phyloP scores from a whole-genome alignment of 2,888 invertebrate species.

The Xylocampa areola region DNA sequence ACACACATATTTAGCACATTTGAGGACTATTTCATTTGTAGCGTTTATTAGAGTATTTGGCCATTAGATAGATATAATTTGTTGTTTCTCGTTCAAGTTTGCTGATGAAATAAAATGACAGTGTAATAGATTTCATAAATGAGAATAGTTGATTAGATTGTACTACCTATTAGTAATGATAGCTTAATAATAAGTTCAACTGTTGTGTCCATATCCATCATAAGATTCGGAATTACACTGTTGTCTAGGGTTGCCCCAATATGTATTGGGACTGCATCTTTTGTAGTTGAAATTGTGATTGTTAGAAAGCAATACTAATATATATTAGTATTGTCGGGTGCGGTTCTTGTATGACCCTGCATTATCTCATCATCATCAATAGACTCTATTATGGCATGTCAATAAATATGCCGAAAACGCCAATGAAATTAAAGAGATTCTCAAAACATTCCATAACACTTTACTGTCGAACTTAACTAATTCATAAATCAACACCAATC shows the following conservation, averaged over 20 bases:
- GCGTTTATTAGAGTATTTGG: too few relatives aligned
- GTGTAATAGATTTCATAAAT: constrained; percentile 21
- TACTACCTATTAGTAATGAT: constrained; percentile 50
- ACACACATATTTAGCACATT: too few relatives aligned
- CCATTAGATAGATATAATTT: too few relatives aligned
- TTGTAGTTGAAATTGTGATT: too few relatives aligned
- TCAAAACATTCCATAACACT: neutral
- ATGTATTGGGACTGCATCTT: too few relatives aligned
- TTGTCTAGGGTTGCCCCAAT: constrained; percentile 48
- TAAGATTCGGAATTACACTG: constrained; percentile 48
- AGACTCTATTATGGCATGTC: neutral
- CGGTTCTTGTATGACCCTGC: too few relatives aligned
- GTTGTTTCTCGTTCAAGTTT: too few relatives aligned
- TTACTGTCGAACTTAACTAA: neutral
- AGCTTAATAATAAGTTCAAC: constrained; percentile 53
- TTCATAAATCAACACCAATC: constrained; percentile 41
- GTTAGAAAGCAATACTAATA: too few relatives aligned
- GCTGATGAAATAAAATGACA: constrained; percentile 13
- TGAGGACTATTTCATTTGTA: too few relatives aligned
- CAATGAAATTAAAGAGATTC: neutral
- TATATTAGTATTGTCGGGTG: too few relatives aligned
- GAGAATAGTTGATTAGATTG: constrained; percentile 33
- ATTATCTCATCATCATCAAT: too few relatives aligned
- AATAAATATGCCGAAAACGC: neutral
- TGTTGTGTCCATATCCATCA: constrained; percentile 53